These are phyloP conservation scores for Ammospiza maritima DNA, from an alignment of 2,797 vertebrate genomes.

Conservation along the genomic window DNA sequence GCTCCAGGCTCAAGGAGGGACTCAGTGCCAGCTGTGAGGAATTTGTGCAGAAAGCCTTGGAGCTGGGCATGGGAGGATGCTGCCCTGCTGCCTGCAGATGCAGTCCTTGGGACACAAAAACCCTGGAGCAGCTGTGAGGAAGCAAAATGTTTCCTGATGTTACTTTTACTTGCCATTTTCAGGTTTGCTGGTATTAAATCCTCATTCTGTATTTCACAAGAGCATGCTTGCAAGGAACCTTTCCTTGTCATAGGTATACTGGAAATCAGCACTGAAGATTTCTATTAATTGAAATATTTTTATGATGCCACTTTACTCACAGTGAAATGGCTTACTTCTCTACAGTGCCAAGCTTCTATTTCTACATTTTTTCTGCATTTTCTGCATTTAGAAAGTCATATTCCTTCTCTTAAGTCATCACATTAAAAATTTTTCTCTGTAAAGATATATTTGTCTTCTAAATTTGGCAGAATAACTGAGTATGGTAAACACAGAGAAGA, in stretches of 20 bases:
- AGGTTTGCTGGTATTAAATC: not conserved
- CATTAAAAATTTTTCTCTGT: not conserved
- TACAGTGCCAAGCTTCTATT: not conserved
- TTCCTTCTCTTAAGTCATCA: not conserved
- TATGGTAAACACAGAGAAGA: not conserved
- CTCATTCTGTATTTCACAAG: not conserved
- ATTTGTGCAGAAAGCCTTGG: not conserved
- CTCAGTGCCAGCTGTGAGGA: not conserved
- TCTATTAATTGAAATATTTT: not conserved
- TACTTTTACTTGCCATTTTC: not conserved
- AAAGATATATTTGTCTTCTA: not conserved
- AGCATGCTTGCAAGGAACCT: accelerated
- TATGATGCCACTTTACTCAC: not conserved
- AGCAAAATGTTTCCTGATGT: not conserved
- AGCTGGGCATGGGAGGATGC: not conserved
- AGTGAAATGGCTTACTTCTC: not conserved
- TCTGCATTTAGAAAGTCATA: not conserved
- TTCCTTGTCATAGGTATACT: not conserved
- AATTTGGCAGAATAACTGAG: not conserved
- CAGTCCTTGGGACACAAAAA: not conserved
- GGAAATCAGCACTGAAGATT: not conserved
- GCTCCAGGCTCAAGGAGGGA: not conserved
- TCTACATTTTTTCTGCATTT: not conserved
- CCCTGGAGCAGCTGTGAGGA: not conserved
- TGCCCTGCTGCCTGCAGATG: not conserved